Base-by-base conservation (phyloP, 2,888 invertebrate species). In the Gisinianus flammeolus region DNA sequence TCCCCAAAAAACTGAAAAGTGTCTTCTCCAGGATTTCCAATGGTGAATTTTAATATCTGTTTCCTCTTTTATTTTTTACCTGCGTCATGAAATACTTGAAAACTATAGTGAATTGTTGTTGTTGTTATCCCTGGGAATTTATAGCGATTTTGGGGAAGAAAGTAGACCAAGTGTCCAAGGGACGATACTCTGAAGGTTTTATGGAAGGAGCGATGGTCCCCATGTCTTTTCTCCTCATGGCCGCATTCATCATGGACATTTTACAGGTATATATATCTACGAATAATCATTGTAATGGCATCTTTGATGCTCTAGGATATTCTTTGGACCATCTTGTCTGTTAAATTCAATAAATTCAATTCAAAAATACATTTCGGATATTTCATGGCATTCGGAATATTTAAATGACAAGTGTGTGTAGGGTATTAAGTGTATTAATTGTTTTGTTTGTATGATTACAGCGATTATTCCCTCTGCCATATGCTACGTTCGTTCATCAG, bases 131-230 rank as follows among this genome's bases (percentile, higher is more conserved):
- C 22, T 62, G 4, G 3, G 22, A 2, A 26, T 62, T 62, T 26
- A 16, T 26, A 62, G 62, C 28, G 8, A 26, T 62, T 22, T 28
- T 58, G 8, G 26, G 62, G 26, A 28, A 62, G 26, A 26, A 5
- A 62, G 62, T 33, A 24, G 56, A 31, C 30, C 31, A 62, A 22
- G 31, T 62, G 33, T 28, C 64, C 0, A 67, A 44, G 6, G 76
- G 22, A n/a, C 6, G 76, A 19, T 76, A 76, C 54, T 54, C 33
- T 52, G 22, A 28, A 16, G 26, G 76, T 52, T 76, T 67, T 26
- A 76, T 76, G 76, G 76, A 76, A 10, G 76, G 76, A 12, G 76
- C 76, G 0, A 76, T 76, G 76, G 76, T 58, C n/a, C 68, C 67
- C 2, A 76, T 67, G 76, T 24, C 68, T 0, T 76, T 76, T 33